Base-by-base conservation (phyloP, 1,140 invertebrate species). In the Drosophila sulfurigaster region DNA sequence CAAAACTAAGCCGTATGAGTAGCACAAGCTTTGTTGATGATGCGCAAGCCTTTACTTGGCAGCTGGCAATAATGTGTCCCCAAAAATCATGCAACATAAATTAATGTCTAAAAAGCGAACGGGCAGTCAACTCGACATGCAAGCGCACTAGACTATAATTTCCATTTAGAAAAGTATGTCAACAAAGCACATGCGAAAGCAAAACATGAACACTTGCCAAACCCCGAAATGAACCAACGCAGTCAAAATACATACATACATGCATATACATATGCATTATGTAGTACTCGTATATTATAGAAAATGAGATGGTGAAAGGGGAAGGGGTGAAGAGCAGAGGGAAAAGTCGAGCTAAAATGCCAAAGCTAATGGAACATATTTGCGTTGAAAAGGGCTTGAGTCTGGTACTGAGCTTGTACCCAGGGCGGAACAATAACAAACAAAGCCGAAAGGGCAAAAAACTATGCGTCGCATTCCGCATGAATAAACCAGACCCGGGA, bases 361-460 rank as follows among this genome's bases (percentile, higher is more conserved):
- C 82, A 78, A 77, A 81, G 78, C 82, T 86, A 86, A 86, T 86
- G 82, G 82, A 86, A 86, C 82, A 86, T 86, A 86, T 86, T 86
- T 86, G 82, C 75, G 78, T 81, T 86, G 82, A 86, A 86, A 86
- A 86, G 82, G 78, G 82, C 77, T 74, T 51, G 45, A 64, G 68
- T 52, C 57, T 59, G 41, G 45, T 46, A 59, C 70, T 51, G 56
- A 65, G 59, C 78, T 60, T 71, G 65, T 45, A 59, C 64, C 51
- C 13, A 25, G 41, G 80, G 57, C 82, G 78, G 81, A 86, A 86
- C 82, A 86, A 86, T 86, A 86, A 86, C 82, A 86, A 86, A 81
- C 82, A 86, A 86, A 79, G 78, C 69, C 70, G 43, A 72, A 67
- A 74, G 72, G 80, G 68, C 74, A 62, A 77, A 73, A 77, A 73